Evolutionary conservation across 2,797 vertebrate species (phyloP).

Genomic region (Hydrocynus forskahlii): DNA sequence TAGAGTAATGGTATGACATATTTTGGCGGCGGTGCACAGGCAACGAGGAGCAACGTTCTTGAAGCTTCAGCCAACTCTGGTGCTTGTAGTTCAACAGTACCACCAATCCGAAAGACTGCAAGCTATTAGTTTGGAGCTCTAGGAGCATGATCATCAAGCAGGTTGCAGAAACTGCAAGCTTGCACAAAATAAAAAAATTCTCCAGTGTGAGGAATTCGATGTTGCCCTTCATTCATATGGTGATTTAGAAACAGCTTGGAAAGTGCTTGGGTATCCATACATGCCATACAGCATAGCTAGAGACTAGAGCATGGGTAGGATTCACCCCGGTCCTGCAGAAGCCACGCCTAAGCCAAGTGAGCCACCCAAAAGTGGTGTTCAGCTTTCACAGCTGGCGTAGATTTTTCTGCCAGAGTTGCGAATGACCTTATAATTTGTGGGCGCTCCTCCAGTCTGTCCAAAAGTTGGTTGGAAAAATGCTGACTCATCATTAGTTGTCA

Average conservation of each 20-base stretch:
- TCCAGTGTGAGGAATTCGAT: no score
- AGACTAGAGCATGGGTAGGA: neutral
- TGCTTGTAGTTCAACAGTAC: neutral
- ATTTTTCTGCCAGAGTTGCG: conserved; percentile 1
- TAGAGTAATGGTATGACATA: conserved; percentile 2
- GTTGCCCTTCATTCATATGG: no score
- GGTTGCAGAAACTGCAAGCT: no score
- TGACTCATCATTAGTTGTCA: conserved; percentile 10
- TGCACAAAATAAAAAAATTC: no score
- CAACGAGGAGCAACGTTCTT: neutral
- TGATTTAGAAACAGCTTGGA: neutral
- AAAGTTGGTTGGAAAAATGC: neutral
- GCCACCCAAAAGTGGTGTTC: neutral
- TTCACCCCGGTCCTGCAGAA: neutral
- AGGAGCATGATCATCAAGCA: neutral
- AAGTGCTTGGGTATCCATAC: conserved; percentile 1
- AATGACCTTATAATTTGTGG: neutral
- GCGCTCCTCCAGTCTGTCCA: neutral
- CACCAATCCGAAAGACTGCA: conserved; percentile 19
- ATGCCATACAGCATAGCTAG: neutral
- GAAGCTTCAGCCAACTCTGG: neutral
- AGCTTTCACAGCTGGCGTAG: conserved; percentile 3
- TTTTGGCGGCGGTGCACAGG: neutral
- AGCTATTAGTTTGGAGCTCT: neutral
- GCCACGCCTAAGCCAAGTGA: neutral